Base-by-base conservation (phyloP, 2,888 invertebrate genomes). In the Latrodectus elegans region DNA sequence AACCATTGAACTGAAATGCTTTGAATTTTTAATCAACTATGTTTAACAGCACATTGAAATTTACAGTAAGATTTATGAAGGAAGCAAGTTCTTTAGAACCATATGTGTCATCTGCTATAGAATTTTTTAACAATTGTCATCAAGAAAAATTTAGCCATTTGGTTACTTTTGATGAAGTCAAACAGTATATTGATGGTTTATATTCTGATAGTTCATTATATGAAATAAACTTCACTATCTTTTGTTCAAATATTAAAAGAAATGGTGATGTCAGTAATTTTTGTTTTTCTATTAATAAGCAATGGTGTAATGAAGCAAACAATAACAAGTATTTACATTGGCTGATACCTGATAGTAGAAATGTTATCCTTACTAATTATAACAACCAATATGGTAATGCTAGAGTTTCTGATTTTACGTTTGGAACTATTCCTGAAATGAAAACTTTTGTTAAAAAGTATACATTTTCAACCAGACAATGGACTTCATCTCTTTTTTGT, bases 361-460 rank as follows among this genome's bases (percentile, higher is more conserved):
- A 76, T 55, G 15, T 73, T 15, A 55, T 52, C 11, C 67, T 52
- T 17, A 26, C 71, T 38, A 72, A 64, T 26, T 64, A 74, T 53
- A 65, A 75, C 64, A 70, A n/a, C 26, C 74, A 72, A 53, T 76
- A 53, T 53, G 72, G 75, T 15, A 71, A 49, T n/a, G 71, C 68
- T 15, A 88, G 71, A 72, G 74, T 70, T 10, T 84, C 84, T 51
- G 84, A 88, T 74, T 80, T 88, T 71, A 73, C 84, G 22, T 88
- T 88, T 84, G 88, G 88, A 26, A 88, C 79, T 6, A 60, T 84
- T 17, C 88, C 88, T 8, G 14, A 12, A 8, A 84, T 84, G 76
- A 78, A 80, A 14, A 64, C 38, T 17, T 88, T 75, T 80, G 75
- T 88, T 4, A 73, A 79, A 8, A 60, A 26, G n/a, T 80, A 80